Base-by-base conservation (phyloP, 2,888 invertebrate species). In the Eurytoma californica region DNA sequence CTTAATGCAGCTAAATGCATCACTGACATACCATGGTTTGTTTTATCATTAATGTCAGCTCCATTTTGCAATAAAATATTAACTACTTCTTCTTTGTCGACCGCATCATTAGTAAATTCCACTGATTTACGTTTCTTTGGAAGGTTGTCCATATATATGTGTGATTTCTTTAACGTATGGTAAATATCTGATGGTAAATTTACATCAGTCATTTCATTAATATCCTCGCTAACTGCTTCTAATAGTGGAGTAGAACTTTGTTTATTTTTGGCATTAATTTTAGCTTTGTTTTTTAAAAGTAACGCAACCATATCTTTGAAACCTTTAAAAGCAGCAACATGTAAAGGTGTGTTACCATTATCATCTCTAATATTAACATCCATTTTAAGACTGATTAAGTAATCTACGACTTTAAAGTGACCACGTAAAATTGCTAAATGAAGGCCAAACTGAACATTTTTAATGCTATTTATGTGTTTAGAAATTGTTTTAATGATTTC, bases 1-100 rank as follows among this genome's bases (percentile, higher is more conserved):
- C 57, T 58, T 39, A 7, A 14, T 24, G 47, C 58, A 67, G 82
- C 78, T 47, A 58, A 14, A 70, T 74, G 75, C 39, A 81, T 7
- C 5, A 82, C 81, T 39, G 77, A 76, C 5, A 18, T 3, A 14
- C 70, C 72, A 1, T 30, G 30, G 53, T 58, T 47, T 55, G n/a
- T 51, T 73, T 66, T 79, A 39, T 72, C 72, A 78, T 82, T 72
- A n/a, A 83, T 24, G 58, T 82, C 73, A 49, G 79, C 80, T 76
- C 79, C 79, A 24, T 55, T 16, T 20, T 74, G 67, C 65, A 81
- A 65, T 57, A 80, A 66, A 74, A 61, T 60, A 68, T 77, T 72
- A 57, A 78, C 55, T 7, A 80, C 18, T 60, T 79, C 78, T 55
- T 47, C 68, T n/a, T 49, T 61, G 24, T 24, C 24, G 24, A 24